These are phyloP conservation scores for Eupsilia transversa DNA, from an alignment of 2,888 invertebrate species.

Conservation along the genomic window DNA sequence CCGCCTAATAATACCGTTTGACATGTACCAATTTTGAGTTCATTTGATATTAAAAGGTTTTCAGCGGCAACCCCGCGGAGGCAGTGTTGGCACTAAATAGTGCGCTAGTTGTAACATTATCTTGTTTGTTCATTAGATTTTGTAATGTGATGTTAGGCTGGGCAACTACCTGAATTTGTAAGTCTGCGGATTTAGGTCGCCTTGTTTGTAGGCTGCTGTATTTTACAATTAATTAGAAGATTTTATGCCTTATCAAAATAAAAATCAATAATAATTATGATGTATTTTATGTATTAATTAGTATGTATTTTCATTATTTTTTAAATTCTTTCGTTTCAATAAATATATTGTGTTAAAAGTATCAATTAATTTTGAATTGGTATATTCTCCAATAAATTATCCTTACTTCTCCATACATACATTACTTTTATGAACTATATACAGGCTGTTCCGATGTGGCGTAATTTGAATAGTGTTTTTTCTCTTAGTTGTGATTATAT, in stretches of 20 bases:
- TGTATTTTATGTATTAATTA: neutral
- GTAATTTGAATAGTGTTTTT: neutral
- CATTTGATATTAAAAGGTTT: conserved; percentile 90
- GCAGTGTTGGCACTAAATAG: conserved; percentile 63
- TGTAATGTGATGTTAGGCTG: conserved; percentile 58
- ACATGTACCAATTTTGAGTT: conserved; percentile 90
- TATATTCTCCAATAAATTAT: neutral
- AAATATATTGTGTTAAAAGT: neutral
- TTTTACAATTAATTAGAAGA: conserved; percentile 5
- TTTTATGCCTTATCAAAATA: neutral
- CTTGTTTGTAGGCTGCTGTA: conserved; percentile 23
- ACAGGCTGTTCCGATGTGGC: neutral
- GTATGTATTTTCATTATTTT: neutral
- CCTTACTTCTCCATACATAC: neutral
- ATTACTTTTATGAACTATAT: neutral
- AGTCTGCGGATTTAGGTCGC: conserved; percentile 40
- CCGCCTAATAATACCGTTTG: conserved; percentile 88
- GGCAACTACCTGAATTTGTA: conserved; percentile 49
- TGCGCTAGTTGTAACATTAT: conserved; percentile 62
- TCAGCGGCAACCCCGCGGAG: conserved; percentile 74
- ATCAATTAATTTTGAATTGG: neutral
- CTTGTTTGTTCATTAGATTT: conserved; percentile 59
- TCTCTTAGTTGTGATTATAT: neutral
- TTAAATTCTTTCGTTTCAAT: no score
- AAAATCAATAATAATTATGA: neutral